Base-by-base conservation (phyloP, 2,888 invertebrate genomes). In the Caenorhabditis panamensis region DNA sequence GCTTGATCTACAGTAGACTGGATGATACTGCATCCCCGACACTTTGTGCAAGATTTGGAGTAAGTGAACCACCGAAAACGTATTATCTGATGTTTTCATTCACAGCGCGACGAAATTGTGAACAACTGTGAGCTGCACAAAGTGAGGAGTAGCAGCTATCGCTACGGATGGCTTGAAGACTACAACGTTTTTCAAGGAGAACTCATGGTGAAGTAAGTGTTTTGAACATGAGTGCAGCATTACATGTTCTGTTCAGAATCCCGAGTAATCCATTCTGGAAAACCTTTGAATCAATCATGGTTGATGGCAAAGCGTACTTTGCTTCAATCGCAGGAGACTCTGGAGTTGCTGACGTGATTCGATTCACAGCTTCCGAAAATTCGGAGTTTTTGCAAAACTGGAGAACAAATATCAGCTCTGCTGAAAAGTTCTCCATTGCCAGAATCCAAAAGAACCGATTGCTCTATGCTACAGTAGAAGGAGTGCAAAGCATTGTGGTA, bases 81-180 rank as follows among this genome's bases (percentile, higher is more conserved):
- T 31, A 47, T 18, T 4, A 47, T 47, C 18, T n/a, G 3, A 41
- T 9, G 5, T 71, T 80, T 66, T n/a, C n/a, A n/a, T n/a, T n/a
- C n/a, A n/a, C 63, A 84, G 84, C 54, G 69, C 1, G 79, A 73
- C n/a, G 54, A 75, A 9, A 53, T 13, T 1, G 51, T 69, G 26
- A 75, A 83, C 13, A 88, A 87, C 49, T 89, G 89, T 56, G 44
- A 86, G 9, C 64, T 89, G 36, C 71, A 83, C 44, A 41, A 67
- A 9, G 75, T 73, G 18, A 64, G 62, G 18, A 61, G 76, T 18
- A 78, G 64, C 0, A 64, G 75, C 1, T 85, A 89, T 64, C 72
- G 86, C 13, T 82, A 81, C 61, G 89, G 88, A 18, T 89, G 87
- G 86, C 58, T 89, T 2, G 89, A 89, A 61, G 88, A 87, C 75